Percentiles rank a stretch among this genome's conserved stretches.
phyloP scores from a whole-genome alignment of 2,113 vertebrate species.

The Podarcis cretensis region DNA sequence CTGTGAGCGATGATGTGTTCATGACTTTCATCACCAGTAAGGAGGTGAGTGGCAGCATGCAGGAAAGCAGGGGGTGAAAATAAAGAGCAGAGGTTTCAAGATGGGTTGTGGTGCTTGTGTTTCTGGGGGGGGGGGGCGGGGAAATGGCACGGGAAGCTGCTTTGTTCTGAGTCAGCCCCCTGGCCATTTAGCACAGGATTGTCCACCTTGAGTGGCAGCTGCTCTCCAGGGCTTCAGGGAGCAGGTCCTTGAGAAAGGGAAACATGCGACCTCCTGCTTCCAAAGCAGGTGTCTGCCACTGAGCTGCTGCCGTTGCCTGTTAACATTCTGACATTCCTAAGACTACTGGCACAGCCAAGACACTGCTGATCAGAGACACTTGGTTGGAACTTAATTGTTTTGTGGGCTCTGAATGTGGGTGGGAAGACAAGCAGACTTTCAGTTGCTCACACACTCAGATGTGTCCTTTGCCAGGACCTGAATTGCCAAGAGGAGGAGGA shows the following conservation, averaged over 20 bases:
- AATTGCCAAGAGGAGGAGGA: slow-evolving; percentile 95
- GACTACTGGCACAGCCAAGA: no score
- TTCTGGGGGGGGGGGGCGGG: neutral
- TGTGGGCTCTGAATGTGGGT: fast-evolving
- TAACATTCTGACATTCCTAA: neutral
- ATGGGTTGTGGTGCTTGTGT: no score
- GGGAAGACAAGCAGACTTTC: fast-evolving
- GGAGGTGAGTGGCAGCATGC: slow-evolving; percentile 76
- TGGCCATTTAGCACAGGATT: no score
- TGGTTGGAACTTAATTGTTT: no score
- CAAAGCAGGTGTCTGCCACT: no score
- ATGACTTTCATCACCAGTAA: slow-evolving; percentile 98
- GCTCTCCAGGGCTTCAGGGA: no score
- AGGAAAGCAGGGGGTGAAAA: fast-evolving
- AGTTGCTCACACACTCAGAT: fast-evolving
- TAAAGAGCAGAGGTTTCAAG: fast-evolving
- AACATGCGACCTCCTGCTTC: no score
- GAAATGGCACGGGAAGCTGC: neutral
- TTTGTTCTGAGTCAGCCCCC: no score
- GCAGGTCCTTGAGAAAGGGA: no score
- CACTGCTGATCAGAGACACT: no score
- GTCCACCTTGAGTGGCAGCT: no score
- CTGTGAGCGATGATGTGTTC: slow-evolving; percentile 94
- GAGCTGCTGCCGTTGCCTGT: no score
- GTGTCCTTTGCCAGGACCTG: slow-evolving; percentile 79